Conservation (phyloP, 1,140 invertebrate genomes). For the Philotrypesis tridentata region DNA sequence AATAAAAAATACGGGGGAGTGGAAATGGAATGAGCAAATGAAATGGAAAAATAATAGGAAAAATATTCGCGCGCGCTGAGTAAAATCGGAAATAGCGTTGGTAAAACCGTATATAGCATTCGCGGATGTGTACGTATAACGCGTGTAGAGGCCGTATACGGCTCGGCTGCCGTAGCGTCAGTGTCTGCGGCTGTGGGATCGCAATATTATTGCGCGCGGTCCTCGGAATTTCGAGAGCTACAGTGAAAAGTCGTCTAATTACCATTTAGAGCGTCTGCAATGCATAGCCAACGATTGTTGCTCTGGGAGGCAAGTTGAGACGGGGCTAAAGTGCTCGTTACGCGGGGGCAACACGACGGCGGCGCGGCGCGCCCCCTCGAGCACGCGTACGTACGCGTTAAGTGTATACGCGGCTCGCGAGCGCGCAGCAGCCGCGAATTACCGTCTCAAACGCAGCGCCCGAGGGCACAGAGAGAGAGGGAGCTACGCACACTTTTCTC, state of each 20-base stretch:
- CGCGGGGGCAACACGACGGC: not conserved
- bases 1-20: not conserved
- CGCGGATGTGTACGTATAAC: no score
- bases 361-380: no score
- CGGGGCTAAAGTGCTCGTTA: slow-evolving; percentile 19
- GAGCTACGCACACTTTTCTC: not conserved
- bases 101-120: no score
- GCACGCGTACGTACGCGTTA: no score
- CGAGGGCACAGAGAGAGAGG: not conserved
- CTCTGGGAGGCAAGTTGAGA: not conserved
- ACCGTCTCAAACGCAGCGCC: slow-evolving; percentile 3
- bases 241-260: not conserved
- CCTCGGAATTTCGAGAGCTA: not conserved
- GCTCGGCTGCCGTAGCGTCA: no score
- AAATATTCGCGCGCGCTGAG: not conserved
- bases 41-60: not conserved
- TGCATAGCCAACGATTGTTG: not conserved
- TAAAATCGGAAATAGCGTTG: not conserved
- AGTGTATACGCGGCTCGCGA: not conserved
- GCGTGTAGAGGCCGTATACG: no score
- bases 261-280: not conserved
- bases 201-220: not conserved
- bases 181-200: no score
- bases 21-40: not conserved
- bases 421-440: not conserved